A percentile compares a stretch with the other conserved stretches of the same genome.
phyloP scores from a whole-genome alignment of 1,140 invertebrate species.

The Helicoverpa armigera region DNA sequence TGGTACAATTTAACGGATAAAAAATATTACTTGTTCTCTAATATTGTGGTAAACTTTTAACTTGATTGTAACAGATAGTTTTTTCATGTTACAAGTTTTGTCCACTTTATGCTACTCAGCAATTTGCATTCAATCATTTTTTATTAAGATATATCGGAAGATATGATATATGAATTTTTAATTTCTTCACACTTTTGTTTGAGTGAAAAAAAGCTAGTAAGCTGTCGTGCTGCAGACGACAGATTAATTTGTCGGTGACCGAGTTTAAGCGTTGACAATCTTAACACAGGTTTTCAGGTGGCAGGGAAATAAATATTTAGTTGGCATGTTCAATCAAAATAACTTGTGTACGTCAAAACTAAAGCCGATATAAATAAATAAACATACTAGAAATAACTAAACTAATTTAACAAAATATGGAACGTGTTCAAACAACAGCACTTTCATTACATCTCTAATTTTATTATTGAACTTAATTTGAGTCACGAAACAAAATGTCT shows the following conservation, averaged over 20 bases:
- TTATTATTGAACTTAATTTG: slow-evolving; percentile 7
- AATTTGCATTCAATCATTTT: not conserved
- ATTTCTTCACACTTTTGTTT: slow-evolving; percentile 14
- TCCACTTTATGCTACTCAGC: too few relatives aligned
- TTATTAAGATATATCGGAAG: not conserved
- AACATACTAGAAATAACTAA: not conserved
- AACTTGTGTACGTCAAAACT: not conserved
- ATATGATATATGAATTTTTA: too few relatives aligned
- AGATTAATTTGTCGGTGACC: slow-evolving; percentile 38
- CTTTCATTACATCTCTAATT: slow-evolving; percentile 6
- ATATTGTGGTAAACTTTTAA: not conserved
- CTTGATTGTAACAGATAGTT: not conserved
- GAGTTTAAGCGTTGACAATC: not conserved
- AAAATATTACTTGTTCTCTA: not conserved
- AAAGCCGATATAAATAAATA: not conserved
- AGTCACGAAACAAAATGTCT: slow-evolving; percentile 29
- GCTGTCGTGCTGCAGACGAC: slow-evolving; percentile 34
- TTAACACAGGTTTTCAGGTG: slow-evolving; percentile 10
- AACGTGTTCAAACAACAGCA: not conserved
- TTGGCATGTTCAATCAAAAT: not conserved
- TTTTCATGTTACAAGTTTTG: not conserved
- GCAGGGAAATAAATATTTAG: not conserved
- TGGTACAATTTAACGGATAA: not conserved
- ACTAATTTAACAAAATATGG: not conserved
- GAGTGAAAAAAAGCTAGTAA: slow-evolving; percentile 12